Percentiles rank a stretch among this genome's conserved stretches.
phyloP scores from a whole-genome alignment of 92 coral and sea anemone genomes.

The Hydrozoanthus gracilis region DNA sequence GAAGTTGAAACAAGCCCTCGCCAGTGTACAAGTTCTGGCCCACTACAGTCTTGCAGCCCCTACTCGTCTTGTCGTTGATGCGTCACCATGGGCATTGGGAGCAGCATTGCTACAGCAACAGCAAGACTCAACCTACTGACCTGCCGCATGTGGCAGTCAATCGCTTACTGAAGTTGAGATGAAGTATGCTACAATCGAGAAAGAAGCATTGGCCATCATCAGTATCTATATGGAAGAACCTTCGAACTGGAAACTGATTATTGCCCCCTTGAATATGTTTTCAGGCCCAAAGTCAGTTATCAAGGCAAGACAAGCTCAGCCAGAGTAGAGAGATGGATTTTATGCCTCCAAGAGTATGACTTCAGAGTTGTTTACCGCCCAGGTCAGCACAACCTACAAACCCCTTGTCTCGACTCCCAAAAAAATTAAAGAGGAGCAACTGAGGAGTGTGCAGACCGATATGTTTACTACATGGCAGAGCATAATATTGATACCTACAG shows the following conservation, averaged over 20 bases:
- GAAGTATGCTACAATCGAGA: conserved; percentile 60
- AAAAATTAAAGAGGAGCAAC: conserved; percentile 50
- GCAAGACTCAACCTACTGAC: conserved; percentile 37
- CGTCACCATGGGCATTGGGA: conserved; percentile 62
- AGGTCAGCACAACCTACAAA: conserved; percentile 51
- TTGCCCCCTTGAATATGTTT: conserved; percentile 57
- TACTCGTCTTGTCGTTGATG: conserved; percentile 50
- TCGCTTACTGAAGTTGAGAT: conserved; percentile 51
- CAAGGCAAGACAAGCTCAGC: conserved; percentile 47
- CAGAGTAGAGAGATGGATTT: conserved; percentile 50
- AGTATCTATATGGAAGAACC: conserved; percentile 56
- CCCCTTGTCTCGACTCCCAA: conserved; percentile 51
- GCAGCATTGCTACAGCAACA: conserved; percentile 56
- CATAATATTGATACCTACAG: conserved; percentile 53
- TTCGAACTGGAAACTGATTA: conserved; percentile 67
- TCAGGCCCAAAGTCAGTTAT: conserved; percentile 49
- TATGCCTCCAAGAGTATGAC: conserved; percentile 66
- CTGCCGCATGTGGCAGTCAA: conserved; percentile 50
- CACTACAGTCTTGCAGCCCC: conserved; percentile 58
- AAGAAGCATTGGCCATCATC: conserved; percentile 52
- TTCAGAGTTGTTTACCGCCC: conserved; percentile 61
- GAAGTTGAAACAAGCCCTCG: conserved; percentile 47
- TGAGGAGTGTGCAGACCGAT: conserved; percentile 67
- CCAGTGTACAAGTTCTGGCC: conserved; percentile 47
- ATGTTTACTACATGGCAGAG: conserved; percentile 47